Percentiles rank a stretch among this genome's conserved stretches.
phyloP scores from a whole-genome alignment of 1,140 invertebrate species.

The Drosophila saltans region DNA sequence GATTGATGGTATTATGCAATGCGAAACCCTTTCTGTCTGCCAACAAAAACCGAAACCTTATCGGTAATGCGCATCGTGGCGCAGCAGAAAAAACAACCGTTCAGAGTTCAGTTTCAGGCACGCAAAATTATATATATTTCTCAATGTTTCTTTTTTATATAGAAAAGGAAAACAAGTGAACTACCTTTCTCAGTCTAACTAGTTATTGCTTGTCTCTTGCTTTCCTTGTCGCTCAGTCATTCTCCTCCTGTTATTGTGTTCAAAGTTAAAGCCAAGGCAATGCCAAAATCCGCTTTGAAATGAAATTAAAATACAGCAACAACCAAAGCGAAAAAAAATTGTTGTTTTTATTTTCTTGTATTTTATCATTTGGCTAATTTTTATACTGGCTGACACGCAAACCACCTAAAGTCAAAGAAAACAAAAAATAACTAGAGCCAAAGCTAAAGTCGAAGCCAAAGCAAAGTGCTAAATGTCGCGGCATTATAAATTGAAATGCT shows the following conservation, averaged over 20 bases:
- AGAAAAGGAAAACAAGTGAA: slow-evolving; percentile 46
- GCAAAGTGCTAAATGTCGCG: slow-evolving; percentile 78
- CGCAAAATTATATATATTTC: slow-evolving; percentile 61
- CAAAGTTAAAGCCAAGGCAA: slow-evolving; percentile 57
- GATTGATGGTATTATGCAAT: slow-evolving; percentile 72
- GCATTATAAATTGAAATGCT: slow-evolving; percentile 71
- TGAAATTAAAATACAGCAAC: slow-evolving; percentile 66
- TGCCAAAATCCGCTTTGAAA: slow-evolving; percentile 71
- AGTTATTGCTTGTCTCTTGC: neutral
- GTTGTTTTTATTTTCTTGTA: neutral
- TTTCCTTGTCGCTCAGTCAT: neutral
- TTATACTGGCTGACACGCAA: slow-evolving; percentile 49
- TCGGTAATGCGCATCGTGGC: slow-evolving; percentile 65
- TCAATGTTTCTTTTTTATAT: neutral
- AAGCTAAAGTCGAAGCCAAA: slow-evolving; percentile 35
- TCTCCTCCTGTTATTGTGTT: slow-evolving; percentile 16
- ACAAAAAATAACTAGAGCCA: neutral
- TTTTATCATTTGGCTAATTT: slow-evolving; percentile 75
- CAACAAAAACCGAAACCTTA: slow-evolving; percentile 41
- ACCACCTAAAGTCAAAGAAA: slow-evolving; percentile 14
- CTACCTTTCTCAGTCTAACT: slow-evolving; percentile 12
- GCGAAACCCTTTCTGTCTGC: slow-evolving; percentile 48
- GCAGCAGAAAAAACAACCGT: slow-evolving; percentile 35
- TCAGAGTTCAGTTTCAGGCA: slow-evolving; percentile 54
- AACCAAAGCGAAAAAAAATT: slow-evolving; percentile 1